A percentile compares a stretch with the other conserved stretches of the same genome.
Conservation (phyloP, 2,797 vertebrate genomes). For the Parauchenoglanis punctatus region DNA sequence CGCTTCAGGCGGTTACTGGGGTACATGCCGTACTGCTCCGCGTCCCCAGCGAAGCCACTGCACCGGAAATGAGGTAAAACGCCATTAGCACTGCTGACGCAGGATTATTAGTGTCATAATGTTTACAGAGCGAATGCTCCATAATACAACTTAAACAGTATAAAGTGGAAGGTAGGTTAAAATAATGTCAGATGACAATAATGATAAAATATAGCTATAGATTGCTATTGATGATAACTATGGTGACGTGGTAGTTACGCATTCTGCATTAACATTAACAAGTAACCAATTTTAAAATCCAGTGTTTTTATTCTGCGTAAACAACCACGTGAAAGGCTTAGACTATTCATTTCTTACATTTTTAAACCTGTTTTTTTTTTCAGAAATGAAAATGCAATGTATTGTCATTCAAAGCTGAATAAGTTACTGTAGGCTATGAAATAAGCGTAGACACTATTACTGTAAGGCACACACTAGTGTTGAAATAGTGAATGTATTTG, state of each 20-base stretch:
- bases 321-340: background rate
- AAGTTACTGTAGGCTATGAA: background rate
- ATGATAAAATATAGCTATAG: background rate
- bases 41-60: constrained; percentile 82
- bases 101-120: background rate
- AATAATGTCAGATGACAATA: background rate
- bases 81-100: background rate
- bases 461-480: background rate
- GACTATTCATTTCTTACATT: background rate
- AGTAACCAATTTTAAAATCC: background rate
- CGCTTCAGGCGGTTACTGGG: constrained; percentile 81
- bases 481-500: background rate
- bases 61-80: constrained; percentile 19
- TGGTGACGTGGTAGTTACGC: background rate
- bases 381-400: background rate
- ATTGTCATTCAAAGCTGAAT: background rate
- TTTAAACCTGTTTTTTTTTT: too few species aligned
- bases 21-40: constrained; percentile 83
- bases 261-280: background rate
- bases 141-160: background rate
- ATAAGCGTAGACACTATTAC: background rate
- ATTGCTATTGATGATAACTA: background rate
- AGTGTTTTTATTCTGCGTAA: background rate
- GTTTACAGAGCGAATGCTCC: background rate
- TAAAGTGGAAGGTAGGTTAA: background rate